phyloP scores from a whole-genome alignment of 2,888 invertebrate species.

The Lepidocyrtoides sp. region DNA sequence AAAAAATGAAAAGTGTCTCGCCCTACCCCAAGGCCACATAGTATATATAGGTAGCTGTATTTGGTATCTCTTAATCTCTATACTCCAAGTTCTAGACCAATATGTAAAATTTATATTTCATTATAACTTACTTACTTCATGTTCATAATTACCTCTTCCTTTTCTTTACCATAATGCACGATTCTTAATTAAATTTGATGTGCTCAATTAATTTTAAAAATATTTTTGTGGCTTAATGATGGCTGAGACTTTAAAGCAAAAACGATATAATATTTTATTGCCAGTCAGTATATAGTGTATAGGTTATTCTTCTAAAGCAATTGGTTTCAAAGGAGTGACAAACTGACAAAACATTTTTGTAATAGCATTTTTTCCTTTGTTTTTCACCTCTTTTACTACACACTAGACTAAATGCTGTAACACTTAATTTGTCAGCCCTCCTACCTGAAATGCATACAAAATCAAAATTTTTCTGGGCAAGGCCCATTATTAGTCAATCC shows the following conservation, averaged over 20 bases:
- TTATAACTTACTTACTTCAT: background rate
- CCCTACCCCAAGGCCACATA: constrained; percentile 34
- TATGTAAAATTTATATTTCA: background rate
- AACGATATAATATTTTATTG: no score
- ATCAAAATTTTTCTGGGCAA: constrained; percentile 7
- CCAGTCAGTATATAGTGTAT: background rate
- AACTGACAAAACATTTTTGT: background rate
- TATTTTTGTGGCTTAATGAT: background rate
- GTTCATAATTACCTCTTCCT: no score
- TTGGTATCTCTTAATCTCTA: background rate
- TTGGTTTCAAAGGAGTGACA: constrained; percentile 30
- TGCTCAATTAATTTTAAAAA: background rate
- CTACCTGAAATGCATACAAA: constrained; percentile 33
- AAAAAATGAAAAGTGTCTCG: constrained; percentile 13
- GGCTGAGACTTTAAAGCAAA: no score
- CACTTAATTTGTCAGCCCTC: constrained; percentile 43
- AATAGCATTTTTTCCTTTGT: background rate
- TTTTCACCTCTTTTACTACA: background rate
- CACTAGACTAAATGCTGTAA: background rate
- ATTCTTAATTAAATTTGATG: constrained; percentile 4
- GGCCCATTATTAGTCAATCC: constrained; percentile 23
- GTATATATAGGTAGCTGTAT: no score
- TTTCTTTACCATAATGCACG: background rate
- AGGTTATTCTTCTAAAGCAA: background rate
- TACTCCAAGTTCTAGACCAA: constrained; percentile 12